A percentile compares a stretch with the other conserved stretches of the same genome.
Conservation (phyloP, 2,797 vertebrate species). For the Champsocephalus gunnari region DNA sequence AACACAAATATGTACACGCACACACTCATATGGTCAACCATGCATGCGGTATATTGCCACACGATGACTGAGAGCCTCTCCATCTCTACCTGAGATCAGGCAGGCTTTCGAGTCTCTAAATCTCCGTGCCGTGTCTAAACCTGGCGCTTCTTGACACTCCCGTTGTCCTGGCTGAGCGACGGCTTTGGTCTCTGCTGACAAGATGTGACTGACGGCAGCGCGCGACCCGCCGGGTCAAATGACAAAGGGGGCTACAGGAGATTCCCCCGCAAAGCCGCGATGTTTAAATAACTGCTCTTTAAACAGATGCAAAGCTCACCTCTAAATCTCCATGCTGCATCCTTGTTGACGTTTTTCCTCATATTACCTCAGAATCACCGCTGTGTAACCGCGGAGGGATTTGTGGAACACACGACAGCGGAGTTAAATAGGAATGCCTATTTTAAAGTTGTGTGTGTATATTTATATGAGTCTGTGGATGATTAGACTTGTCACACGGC, state of each 20-base stretch:
- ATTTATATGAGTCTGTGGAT: background rate
- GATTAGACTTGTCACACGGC: slow-evolving; percentile 32
- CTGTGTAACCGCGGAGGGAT: slow-evolving; percentile 4
- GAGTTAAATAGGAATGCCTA: slow-evolving; percentile 1
- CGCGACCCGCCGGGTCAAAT: slow-evolving; percentile 50
- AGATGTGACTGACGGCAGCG: slow-evolving; percentile 41
- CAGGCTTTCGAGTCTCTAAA: slow-evolving; percentile 36
- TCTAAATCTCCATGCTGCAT: slow-evolving; percentile 50
- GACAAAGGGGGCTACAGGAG: slow-evolving; percentile 38
- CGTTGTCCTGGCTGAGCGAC: slow-evolving; percentile 46
- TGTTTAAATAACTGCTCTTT: slow-evolving; percentile 66
- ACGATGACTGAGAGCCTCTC: slow-evolving; percentile 12
- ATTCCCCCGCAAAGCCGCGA: slow-evolving; percentile 37
- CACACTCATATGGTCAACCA: slow-evolving; percentile 7
- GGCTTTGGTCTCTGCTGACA: slow-evolving; percentile 68
- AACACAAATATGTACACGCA: slow-evolving; percentile 11
- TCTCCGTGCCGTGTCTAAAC: slow-evolving; percentile 44
- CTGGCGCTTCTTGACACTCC: slow-evolving; percentile 49
- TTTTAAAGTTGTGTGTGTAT: background rate
- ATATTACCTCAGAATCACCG: slow-evolving; percentile 8
- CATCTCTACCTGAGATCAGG: slow-evolving; percentile 53
- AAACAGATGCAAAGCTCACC: slow-evolving; percentile 69
- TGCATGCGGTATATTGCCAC: slow-evolving; percentile 9
- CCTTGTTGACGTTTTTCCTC: slow-evolving; percentile 63
- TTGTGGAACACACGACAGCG: slow-evolving; percentile 5